Conservation (phyloP, 2,797 vertebrate species). For the Chelonia mydas region DNA sequence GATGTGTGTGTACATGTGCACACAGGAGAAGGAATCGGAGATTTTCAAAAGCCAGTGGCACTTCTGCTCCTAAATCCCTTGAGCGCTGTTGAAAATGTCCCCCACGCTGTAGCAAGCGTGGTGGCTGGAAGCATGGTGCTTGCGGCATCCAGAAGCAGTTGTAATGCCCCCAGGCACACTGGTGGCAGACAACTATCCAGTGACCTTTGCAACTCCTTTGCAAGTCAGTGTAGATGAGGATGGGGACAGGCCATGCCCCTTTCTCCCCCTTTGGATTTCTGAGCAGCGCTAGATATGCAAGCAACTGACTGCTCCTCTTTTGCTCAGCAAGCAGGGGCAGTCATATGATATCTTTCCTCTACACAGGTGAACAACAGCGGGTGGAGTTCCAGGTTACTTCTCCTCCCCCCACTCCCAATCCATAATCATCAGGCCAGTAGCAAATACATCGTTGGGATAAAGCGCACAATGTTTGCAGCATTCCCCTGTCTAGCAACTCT, state of each 20-base stretch:
- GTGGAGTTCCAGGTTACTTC: background rate
- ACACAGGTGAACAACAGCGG: background rate
- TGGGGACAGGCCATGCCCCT: background rate
- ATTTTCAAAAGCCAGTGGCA: background rate
- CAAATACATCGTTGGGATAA: background rate
- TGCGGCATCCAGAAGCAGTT: background rate
- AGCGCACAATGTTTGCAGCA: background rate
- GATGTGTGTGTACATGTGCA: fast-evolving
- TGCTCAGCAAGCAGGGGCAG: background rate
- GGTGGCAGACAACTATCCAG: background rate
- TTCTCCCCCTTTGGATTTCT: background rate
- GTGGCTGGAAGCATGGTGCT: background rate
- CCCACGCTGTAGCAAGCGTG: background rate
- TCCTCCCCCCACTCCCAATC: background rate
- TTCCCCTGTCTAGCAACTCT: background rate
- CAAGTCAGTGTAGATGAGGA: background rate
- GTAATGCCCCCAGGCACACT: background rate
- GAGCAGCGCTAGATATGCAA: background rate
- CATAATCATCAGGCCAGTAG: background rate
- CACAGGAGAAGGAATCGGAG: fast-evolving
- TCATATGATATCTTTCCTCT: background rate
- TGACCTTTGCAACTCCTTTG: background rate
- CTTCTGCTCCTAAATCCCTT: background rate
- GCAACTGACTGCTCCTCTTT: background rate
- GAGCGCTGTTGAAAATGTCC: background rate